Percentiles rank a stretch among this genome's conserved stretches.
Evolutionary conservation across 2,888 invertebrate species (phyloP).

Genomic region (Lamellibrachia columna): DNA sequence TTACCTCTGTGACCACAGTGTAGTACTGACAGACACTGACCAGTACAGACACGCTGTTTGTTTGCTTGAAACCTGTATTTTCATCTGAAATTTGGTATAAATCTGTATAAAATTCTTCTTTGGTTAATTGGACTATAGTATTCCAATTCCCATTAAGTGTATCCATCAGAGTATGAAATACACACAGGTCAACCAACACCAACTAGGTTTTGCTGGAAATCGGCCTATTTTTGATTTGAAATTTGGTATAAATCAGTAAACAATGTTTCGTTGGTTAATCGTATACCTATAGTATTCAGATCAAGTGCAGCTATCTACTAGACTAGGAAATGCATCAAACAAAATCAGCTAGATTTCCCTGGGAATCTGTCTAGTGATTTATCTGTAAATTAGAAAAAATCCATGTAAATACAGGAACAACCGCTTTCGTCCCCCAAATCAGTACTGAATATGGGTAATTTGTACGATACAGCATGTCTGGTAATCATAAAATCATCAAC

Average conservation of each 20-base stretch:
- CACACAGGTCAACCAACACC: no score
- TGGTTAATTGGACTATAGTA: not conserved
- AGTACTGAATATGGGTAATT: not conserved
- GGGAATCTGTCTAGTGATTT: not conserved
- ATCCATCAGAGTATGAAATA: no score
- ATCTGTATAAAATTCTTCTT: not conserved
- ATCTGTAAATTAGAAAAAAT: not conserved
- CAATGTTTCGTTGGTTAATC: no score
- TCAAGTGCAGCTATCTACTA: no score
- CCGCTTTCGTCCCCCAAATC: not conserved
- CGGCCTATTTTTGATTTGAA: no score
- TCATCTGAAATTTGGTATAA: not conserved
- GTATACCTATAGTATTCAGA: no score
- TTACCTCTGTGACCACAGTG: not conserved
- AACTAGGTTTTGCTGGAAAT: no score
- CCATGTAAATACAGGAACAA: not conserved
- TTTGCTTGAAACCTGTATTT: not conserved
- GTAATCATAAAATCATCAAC: not conserved
- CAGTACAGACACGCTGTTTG: not conserved
- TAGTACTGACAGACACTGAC: not conserved
- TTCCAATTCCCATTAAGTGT: not conserved
- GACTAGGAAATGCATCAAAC: not conserved
- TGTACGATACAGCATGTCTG: not conserved
- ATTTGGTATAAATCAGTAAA: no score
- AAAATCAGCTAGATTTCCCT: not conserved